phyloP scores from a whole-genome alignment of 2,797 vertebrate species.

The Myotis myotis region DNA sequence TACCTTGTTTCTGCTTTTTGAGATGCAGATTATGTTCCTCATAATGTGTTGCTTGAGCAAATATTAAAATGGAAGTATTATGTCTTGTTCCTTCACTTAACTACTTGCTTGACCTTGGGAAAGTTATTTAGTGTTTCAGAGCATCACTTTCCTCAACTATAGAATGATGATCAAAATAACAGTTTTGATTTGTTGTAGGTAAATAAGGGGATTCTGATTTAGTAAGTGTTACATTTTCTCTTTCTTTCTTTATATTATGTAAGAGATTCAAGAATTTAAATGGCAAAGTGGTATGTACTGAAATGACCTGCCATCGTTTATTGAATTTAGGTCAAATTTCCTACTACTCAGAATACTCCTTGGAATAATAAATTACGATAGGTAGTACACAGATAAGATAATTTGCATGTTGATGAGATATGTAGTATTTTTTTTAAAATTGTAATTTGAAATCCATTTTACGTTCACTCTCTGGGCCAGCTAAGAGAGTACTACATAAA shows the following conservation, averaged over 20 bases:
- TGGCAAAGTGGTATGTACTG: slow-evolving; percentile 5
- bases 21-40: slow-evolving; percentile 20
- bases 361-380: neutral
- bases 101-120: slow-evolving; percentile 23
- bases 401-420: slow-evolving; percentile 35
- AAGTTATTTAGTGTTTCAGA: neutral
- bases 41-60: slow-evolving; percentile 20
- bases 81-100: slow-evolving; percentile 13
- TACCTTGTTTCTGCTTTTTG: slow-evolving; percentile 26
- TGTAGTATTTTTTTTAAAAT: slow-evolving; percentile 19
- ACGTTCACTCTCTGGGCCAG: slow-evolving; percentile 19
- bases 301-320: slow-evolving; percentile 37
- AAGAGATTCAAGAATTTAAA: slow-evolving; percentile 48
- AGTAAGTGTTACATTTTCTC: slow-evolving; percentile 38
- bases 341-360: neutral
- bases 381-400: slow-evolving; percentile 3
- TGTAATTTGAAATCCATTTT: slow-evolving; percentile 62
- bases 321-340: slow-evolving; percentile 24
- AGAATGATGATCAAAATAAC: slow-evolving; percentile 1
- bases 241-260: slow-evolving; percentile 40
- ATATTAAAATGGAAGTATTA: slow-evolving; percentile 35
- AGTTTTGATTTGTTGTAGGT: slow-evolving; percentile 21
- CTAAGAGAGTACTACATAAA: neutral
- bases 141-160: neutral
- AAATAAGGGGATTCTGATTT: slow-evolving; percentile 15